Conservation (phyloP, 1,140 invertebrate genomes). For the Metopolophium dirhodum region DNA sequence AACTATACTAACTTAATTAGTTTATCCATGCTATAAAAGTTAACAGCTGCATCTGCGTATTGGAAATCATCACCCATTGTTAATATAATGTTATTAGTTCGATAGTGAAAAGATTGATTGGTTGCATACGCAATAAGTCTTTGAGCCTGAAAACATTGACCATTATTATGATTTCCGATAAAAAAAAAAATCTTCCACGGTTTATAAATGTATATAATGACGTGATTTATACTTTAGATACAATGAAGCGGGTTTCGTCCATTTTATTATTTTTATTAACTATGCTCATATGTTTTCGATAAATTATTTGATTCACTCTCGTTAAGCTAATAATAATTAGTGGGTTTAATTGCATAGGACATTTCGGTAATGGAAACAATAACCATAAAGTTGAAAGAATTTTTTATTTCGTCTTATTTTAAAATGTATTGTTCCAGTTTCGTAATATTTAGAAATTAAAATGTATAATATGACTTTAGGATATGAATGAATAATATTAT, state of each 20-base stretch:
- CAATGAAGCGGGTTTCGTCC: neutral
- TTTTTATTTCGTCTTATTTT: neutral
- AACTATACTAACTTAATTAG: constrained; percentile 68
- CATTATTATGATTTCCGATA: neutral
- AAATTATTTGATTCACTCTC: neutral
- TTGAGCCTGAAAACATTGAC: constrained; percentile 25
- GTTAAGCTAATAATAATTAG: neutral
- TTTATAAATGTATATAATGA: neutral
- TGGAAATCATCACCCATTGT: constrained; percentile 76
- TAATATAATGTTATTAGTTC: constrained; percentile 73
- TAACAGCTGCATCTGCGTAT: constrained; percentile 70
- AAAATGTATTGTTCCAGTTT: too few relatives aligned
- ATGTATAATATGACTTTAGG: neutral
- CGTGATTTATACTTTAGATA: neutral
- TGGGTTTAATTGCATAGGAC: neutral
- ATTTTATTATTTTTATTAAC: neutral
- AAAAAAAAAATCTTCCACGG: neutral
- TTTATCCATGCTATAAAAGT: constrained; percentile 74
- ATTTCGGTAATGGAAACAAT: neutral
- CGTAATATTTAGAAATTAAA: too few relatives aligned
- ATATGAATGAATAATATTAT: neutral
- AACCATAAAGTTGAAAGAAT: neutral
- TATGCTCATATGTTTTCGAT: neutral
- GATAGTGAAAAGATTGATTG: constrained; percentile 59
- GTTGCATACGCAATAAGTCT: neutral